Evolutionary conservation across 2,113 vertebrate species (phyloP), one percentile per base, ranked within the genome.

Genomic region (Elephas maximus): DNA sequence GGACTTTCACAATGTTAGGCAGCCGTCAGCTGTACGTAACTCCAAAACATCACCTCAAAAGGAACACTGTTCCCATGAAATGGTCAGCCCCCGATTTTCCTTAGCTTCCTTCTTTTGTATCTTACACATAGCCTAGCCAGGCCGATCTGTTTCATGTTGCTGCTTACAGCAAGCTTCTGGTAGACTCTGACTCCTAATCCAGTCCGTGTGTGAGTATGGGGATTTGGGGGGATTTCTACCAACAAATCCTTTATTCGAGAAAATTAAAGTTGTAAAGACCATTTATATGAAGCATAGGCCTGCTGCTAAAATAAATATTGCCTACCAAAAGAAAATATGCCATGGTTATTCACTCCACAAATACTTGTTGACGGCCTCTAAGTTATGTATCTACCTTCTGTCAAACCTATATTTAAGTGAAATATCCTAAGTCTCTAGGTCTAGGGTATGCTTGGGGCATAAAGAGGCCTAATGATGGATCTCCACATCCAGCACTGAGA

Each of bases 221-320:
- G 89, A 74, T 91, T 96, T 80, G 62, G 33, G 44, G 44, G 92
- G 48, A 74, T 92, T 62, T 12, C 77, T 94, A 86, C 33, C 37
- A 74, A 74, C 86, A 20, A 92, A 87, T 90, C 44, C 26, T 89
- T 92, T 71, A 79, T 44, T 28, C 15, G 85, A 90, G n/a, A 93
- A 92, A 94, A 76, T 74, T 74, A 76, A 94, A 69, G 17, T 74
- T 90, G 11, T 89, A 88, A 83, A 94, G 21, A 53, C 62, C 83
- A 9, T 60, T 91, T 90, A 71, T 88, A 65, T 79, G 88, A 91
- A 91, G 48, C 11, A 20, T 80, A 71, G n/a, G 3, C 86, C 48
- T 89, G 24, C 26, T 82, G 86, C 62, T 89, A 67, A 96, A 91
- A 65, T 78, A 95, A 90, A 65, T 79, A 74, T n/a, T 90, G 41